Conservation (phyloP, 2,113 vertebrate species). For the Saguinus imperator region DNA sequence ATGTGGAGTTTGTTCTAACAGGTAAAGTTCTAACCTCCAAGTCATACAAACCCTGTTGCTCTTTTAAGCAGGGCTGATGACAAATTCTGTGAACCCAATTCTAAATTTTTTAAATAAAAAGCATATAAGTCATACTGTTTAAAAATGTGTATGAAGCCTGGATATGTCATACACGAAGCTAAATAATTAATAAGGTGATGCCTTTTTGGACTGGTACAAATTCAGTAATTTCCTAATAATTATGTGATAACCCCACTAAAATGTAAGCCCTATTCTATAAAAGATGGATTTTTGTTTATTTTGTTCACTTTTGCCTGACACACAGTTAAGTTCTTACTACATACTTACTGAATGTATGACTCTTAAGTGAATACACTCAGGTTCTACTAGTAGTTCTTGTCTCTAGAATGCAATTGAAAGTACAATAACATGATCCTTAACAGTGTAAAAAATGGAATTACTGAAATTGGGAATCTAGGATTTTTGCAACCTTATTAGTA, state of each 20-base stretch:
- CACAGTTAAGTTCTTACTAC: background rate
- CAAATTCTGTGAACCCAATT: constrained; percentile 33
- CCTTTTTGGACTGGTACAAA: constrained; percentile 17
- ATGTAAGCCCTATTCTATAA: background rate
- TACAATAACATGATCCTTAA: background rate
- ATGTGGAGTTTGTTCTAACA: constrained; percentile 34
- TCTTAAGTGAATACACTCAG: constrained; percentile 5
- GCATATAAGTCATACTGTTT: constrained; percentile 25
- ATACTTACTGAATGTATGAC: constrained; percentile 22
- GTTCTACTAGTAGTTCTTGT: background rate
- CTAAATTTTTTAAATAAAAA: constrained; percentile 40
- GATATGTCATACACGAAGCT: background rate
- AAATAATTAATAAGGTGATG: background rate
- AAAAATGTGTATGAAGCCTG: constrained; percentile 37
- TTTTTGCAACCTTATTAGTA: constrained; percentile 13
- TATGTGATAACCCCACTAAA: background rate
- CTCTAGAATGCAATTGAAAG: background rate
- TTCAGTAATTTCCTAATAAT: constrained; percentile 21
- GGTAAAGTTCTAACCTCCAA: constrained; percentile 1
- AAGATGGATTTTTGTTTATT: constrained; percentile 1
- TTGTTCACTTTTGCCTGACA: background rate
- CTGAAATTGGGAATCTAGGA: background rate
- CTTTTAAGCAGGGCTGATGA: constrained; percentile 27
- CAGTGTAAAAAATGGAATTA: background rate
- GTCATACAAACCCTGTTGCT: background rate